phyloP scores from a whole-genome alignment of 2,113 vertebrate genomes.

The Prionailurus viverrinus region DNA sequence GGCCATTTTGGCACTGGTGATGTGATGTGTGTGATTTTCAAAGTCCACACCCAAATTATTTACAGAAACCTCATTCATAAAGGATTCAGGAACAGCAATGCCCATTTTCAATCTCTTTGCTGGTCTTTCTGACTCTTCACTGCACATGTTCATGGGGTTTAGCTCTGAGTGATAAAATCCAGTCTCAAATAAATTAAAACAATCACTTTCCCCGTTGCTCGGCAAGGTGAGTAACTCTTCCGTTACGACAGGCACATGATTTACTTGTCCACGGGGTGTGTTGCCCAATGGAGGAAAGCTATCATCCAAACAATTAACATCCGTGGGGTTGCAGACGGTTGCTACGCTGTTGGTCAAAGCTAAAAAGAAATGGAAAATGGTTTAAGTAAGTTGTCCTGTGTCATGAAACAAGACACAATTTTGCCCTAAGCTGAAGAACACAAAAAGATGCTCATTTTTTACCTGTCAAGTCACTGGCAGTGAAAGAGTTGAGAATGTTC shows the following conservation, averaged over 20 bases:
- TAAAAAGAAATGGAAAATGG: conserved; percentile 80
- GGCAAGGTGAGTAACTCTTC: conserved; percentile 94
- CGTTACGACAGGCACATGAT: conserved; percentile 91
- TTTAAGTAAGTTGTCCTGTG: neutral
- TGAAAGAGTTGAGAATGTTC: conserved; percentile 96
- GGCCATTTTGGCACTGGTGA: conserved; percentile 98
- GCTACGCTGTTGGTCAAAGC: conserved; percentile 95
- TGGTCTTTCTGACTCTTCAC: conserved; percentile 95
- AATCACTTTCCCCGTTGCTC: conserved; percentile 94
- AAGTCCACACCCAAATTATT: conserved; percentile 96
- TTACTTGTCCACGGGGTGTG: conserved; percentile 93
- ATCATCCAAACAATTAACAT: conserved; percentile 94
- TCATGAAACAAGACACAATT: neutral
- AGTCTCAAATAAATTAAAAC: conserved; percentile 98
- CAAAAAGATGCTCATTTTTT: conserved; percentile 64
- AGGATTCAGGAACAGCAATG: conserved; percentile 93
- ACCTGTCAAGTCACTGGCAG: conserved; percentile 98
- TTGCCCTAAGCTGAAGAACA: neutral
- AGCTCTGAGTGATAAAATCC: conserved; percentile 97
- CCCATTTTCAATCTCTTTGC: conserved; percentile 97
- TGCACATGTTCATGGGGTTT: conserved; percentile 91
- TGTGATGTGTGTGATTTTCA: conserved; percentile 94
- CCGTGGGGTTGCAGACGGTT: conserved; percentile 93
- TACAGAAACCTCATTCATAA: conserved; percentile 96
- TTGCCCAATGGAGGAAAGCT: conserved; percentile 93